Base-by-base conservation (phyloP, 2,113 vertebrate genomes). In the Cynopterus brachyotis region DNA sequence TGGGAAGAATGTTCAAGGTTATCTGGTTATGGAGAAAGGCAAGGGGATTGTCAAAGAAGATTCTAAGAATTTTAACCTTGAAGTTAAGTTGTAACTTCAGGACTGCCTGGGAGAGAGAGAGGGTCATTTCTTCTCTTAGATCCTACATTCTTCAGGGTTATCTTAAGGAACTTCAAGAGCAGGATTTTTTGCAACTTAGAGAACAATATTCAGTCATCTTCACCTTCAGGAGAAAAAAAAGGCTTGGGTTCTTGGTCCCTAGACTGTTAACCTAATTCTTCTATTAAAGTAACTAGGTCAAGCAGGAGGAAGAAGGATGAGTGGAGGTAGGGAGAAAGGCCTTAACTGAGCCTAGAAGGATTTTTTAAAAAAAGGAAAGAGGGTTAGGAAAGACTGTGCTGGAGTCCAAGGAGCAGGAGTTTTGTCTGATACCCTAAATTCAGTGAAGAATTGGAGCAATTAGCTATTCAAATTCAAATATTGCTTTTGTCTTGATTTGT, bases 221-320 rank as follows among this genome's bases (percentile, higher is more conserved):
- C 57, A 73, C 90, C 57, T 84, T 72, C 22, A 47, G 62, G 62
- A 84, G 42, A 32, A 76, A 50, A 70, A 35, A 37, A 73, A 94
- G 32, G 28, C 3, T 45, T 53, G 80, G 78, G 62, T 59, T 37
- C 9, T 60, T 35, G 19, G 64, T 97, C 96, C 72, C 94, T 83
- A 45, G 67, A 89, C 76, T 94, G 28, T 62, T 95, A 85, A 75
- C 85, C 93, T 91, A 96, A 47, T 96, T 98, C 82, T 88, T 95
- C 76, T 90, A 62, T 79, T 20, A 53, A 35, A 89, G 69, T 94
- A 97, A 96, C 82, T 95, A 70, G 97, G 93, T 93, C 84, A 94
- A 62, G 47, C 26, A 67, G 55, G 60, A 94, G 81, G 17, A 83
- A 78, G 84, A 60, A 60, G 11, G 20, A 57, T 40, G 84, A 37